Base-by-base conservation (phyloP, 2,113 vertebrate species). In the Oriolus oriolus region DNA sequence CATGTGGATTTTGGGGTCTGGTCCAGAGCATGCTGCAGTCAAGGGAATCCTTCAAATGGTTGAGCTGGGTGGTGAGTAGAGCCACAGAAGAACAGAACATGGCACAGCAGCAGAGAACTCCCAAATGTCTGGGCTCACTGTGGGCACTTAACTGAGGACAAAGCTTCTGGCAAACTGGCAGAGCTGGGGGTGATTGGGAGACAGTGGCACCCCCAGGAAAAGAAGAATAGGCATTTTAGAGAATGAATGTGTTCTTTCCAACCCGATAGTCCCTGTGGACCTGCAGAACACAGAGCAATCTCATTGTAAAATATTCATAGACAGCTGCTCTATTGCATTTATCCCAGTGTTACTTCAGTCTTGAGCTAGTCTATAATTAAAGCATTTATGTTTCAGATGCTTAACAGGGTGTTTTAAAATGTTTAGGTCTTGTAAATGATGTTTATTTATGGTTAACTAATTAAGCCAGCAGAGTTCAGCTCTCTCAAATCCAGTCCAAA, bases 321-420 rank as follows among this genome's bases (percentile, higher is more conserved):
- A 68, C 97, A 97, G 95, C 97, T 97, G 96, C 96, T 97, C 95
- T 74, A 64, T 84, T 84, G 91, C 93, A 18, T 96, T 97, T 95
- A 94, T 97, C 95, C 93, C 94, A 89, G 96, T 81, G 93, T 97
- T 96, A 94, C 94, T 97, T 96, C 95, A 95, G 80, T 94, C 96
- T 94, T 52, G 78, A 96, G 82, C 93, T 96, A 91, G 81, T 94
- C 93, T 95, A 96, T 97, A 97, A 97, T 97, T 97, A 96, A 97
- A 97, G 85, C 96, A 94, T 96, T 97, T 96, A 95, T 92, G 96
- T 97, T 96, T 97, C 92, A 85, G 93, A 96, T 96, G 95, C 94
- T 97, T 95, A 97, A 97, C 94, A 97, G 97, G 96, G 84, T 96
- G 95, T 95, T 97, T 96, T 95, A 96, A 96, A 96, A 94, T 89